These are phyloP conservation scores for Drosophila lowei DNA, from an alignment of 1,140 invertebrate species.

Conservation along the genomic window DNA sequence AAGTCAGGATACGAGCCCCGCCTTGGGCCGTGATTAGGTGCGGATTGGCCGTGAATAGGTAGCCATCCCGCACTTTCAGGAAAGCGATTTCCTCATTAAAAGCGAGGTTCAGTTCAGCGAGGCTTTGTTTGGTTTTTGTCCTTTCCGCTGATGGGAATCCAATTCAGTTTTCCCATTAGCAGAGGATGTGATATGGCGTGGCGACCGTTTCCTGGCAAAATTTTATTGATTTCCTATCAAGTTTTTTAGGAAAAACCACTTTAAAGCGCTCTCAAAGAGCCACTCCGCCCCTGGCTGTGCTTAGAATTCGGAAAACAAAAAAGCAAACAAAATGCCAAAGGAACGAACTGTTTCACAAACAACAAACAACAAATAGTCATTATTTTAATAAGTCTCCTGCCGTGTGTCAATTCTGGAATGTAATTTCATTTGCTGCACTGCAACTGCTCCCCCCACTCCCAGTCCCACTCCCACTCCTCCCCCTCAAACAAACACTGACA, in stretches of 20 bases:
- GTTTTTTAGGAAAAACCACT: neutral
- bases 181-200: neutral
- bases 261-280: neutral
- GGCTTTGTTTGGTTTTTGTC: slow-evolving; percentile 26
- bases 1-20: slow-evolving; percentile 20
- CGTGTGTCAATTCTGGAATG: neutral
- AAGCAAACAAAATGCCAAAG: neutral
- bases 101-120: no score
- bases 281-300: no score
- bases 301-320: neutral
- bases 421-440: slow-evolving; percentile 25
- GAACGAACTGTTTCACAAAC: neutral
- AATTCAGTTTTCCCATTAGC: slow-evolving; percentile 1
- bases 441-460: neutral
- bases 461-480: no score
- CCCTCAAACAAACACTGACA: slow-evolving; percentile 31
- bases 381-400: slow-evolving; percentile 30
- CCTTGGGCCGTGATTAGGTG: slow-evolving; percentile 36
- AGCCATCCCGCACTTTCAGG: neutral
- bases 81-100: slow-evolving; percentile 34
- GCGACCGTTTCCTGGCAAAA: neutral
- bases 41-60: slow-evolving; percentile 8
- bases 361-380: slow-evolving; percentile 28
- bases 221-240: neutral
- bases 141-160: slow-evolving; percentile 9